Base-by-base conservation (phyloP, 2,888 invertebrate species). In the Tetragonula carbonaria region DNA sequence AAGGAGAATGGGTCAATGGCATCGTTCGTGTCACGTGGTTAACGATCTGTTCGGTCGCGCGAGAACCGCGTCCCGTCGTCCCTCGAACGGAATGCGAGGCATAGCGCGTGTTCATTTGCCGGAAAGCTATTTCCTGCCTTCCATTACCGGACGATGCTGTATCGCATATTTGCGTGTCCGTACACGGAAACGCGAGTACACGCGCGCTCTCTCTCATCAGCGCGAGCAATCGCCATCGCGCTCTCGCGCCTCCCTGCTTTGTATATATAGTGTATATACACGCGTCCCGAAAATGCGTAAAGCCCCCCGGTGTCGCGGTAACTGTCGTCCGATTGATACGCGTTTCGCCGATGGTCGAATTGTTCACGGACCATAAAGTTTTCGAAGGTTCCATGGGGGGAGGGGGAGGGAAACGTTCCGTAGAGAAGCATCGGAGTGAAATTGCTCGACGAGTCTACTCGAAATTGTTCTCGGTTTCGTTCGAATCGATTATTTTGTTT, bases 101-200 rank as follows among this genome's bases (percentile, higher is more conserved):
- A 89, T 90, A 88, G 86, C 90, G 91, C 87, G 87, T 88, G 91
- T 91, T 90, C 90, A 90, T 91, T 91, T 90, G 88, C 90, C 84
- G 90, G 88, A 91, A 90, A 91, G 90, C 90, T 86, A 91, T 91
- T 91, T 89, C 86, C 87, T 86, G 76, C 78, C 84, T 78, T 85
- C 87, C 89, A 89, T 89, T 89, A 89, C 84, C 77, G 88, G 79
- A 76, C 83, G 53, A 66, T 74, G 72, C 76, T 73, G 70, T 62
- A 71, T 67, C 73, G 55, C 79, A 65, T 65, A 82, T 74, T 79
- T 74, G 84, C 68, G 76, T 1, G 28, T 45, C 62, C 66, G 70
- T 74, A 33, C 1, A 45, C 45, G 76, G 70, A 72, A 74, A 50
- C 74, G 11, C 62, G 53, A n/a, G 53, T 45, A 57, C 51, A 57